Base-by-base conservation (phyloP, 2,888 invertebrate genomes). In the Drosophila tanythrix region DNA sequence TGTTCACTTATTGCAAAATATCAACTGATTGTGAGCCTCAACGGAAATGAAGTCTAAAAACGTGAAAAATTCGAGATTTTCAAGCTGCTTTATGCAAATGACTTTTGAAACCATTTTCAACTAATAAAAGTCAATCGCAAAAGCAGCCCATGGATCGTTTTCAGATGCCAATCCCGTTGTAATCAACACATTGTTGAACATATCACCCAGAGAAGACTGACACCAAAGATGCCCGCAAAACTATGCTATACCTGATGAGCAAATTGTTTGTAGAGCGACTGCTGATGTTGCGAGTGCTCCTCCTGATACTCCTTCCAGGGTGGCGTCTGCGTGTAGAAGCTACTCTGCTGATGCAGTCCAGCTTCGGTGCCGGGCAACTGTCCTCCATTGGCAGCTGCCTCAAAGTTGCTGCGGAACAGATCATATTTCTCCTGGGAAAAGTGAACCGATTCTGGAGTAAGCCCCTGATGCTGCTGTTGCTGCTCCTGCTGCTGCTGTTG, bases 341-440 rank as follows among this genome's bases (percentile, higher is more conserved):
- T 93, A 78, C 93, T 93, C 55, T 85, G 91, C 51, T 93, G 93
- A 82, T 93, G 93, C 66, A 91, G 75, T 5, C 68, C 81, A 27
- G 70, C 55, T 1, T 85, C 80, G 31, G 70, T 35, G 18, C 43
- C 51, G 8, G 67, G 36, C 66, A 70, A 18, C 27, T 75, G 38
- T 46, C 78, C 59, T 5, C 74, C 76, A 63, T 83, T 87, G 36
- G 91, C 90, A 73, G 93, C 94, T 74, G 93, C 89, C 70, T 95
- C 95, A 82, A 95, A 95, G 18, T 95, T 94, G 72, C 94, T 94
- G 82, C 94, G 94, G 77, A 95, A 95, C 61, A 95, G 90, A 77
- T 95, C 94, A 60, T 95, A 95, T 88, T 95, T 95, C 81, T 93
- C 92, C 67, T 91, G 90, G 15, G 91, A 92, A 75, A 92, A 93